phyloP scores from a whole-genome alignment of 2,113 vertebrate genomes.

The Malurus elegans region DNA sequence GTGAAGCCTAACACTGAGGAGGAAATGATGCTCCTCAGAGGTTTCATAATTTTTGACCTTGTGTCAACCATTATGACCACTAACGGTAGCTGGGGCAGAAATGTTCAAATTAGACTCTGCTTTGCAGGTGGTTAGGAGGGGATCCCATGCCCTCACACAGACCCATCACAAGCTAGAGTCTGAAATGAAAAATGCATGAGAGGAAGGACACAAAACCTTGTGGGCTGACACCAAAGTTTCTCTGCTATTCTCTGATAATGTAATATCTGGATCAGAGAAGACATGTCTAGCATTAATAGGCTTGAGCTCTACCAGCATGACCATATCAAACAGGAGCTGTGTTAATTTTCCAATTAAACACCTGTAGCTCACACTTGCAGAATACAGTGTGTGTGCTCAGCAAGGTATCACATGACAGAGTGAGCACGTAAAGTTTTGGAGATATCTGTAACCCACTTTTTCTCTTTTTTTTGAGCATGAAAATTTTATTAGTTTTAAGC shows the following conservation, averaged over 20 bases:
- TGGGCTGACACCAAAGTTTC: background rate
- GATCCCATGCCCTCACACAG: background rate
- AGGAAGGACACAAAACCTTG: background rate
- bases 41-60: slow-evolving; percentile 74
- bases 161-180: background rate
- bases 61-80: slow-evolving; percentile 66
- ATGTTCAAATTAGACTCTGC: slow-evolving; percentile 37
- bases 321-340: background rate
- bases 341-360: background rate
- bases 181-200: background rate
- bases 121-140: slow-evolving; percentile 8
- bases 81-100: slow-evolving; percentile 50
- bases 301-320: background rate
- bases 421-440: background rate
- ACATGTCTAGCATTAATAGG: background rate
- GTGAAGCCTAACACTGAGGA: slow-evolving; percentile 62
- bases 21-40: slow-evolving; percentile 70
- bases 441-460: background rate
- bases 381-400: fast-evolving
- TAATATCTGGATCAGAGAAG: background rate
- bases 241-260: fast-evolving
- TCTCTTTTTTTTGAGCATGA: background rate
- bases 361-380: background rate
- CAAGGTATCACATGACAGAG: background rate
- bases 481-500: slow-evolving; percentile 7